These are phyloP conservation scores for Norana najaformis DNA, from an alignment of 2,888 invertebrate genomes.

Conservation along the genomic window DNA sequence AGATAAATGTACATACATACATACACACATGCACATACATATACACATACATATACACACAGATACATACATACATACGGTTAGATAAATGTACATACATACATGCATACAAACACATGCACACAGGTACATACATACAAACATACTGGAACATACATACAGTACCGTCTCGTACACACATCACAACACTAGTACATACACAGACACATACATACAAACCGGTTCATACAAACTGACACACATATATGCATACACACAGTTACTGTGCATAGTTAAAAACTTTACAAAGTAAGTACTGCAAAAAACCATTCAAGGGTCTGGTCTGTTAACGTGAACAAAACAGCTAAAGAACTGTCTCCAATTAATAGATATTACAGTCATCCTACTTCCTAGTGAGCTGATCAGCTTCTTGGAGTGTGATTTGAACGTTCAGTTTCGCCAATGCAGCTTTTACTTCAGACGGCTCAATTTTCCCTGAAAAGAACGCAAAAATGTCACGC, in stretches of 20 bases:
- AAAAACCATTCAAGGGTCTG: background rate
- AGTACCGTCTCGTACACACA: no score
- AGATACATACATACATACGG: no score
- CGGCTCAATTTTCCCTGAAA: slow-evolving; percentile 64
- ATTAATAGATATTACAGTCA: background rate
- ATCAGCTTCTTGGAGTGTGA: slow-evolving; percentile 80
- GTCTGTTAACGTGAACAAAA: background rate
- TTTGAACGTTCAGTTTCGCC: slow-evolving; percentile 83
- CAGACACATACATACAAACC: background rate
- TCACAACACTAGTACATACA: no score
- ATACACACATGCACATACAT: no score
- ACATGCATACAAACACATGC: background rate
- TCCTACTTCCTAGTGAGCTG: slow-evolving; percentile 82
- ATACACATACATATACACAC: no score
- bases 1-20: no score
- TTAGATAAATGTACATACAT: background rate
- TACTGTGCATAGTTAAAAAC: background rate
- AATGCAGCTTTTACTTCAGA: slow-evolving; percentile 88
- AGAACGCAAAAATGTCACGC: background rate
- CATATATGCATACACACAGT: background rate
- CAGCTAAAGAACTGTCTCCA: background rate
- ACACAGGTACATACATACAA: background rate
- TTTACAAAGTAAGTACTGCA: slow-evolving; percentile 13
- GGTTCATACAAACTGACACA: background rate
- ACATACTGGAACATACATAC: no score